phyloP scores from a whole-genome alignment of 1,140 invertebrate genomes.

The Danaus plexippus region DNA sequence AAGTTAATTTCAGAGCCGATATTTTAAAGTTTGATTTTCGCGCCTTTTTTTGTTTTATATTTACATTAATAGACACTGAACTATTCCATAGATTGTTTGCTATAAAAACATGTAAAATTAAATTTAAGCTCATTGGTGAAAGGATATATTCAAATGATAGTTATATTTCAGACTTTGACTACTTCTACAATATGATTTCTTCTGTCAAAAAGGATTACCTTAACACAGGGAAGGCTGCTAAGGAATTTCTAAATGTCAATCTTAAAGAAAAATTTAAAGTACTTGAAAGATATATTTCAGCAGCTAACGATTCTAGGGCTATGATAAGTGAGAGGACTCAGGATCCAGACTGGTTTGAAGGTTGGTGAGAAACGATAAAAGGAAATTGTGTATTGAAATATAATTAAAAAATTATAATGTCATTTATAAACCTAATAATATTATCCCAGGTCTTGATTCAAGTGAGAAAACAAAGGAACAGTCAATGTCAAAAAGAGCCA shows the following conservation, averaged over 20 bases:
- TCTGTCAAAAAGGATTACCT: conserved; percentile 77
- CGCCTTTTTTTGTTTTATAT: too few relatives aligned
- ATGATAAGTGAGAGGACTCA: conserved; percentile 73
- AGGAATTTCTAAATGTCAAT: conserved; percentile 77
- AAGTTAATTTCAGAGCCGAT: not conserved
- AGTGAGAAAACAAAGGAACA: conserved; percentile 83
- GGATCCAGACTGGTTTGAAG: conserved; percentile 83
- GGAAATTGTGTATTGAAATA: conserved; percentile 1
- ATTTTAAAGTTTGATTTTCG: too few relatives aligned
- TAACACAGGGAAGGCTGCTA: conserved; percentile 73
- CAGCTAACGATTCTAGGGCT: conserved; percentile 71
- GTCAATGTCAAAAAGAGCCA: conserved; percentile 82
- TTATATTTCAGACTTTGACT: conserved; percentile 71
- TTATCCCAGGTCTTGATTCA: conserved; percentile 75
- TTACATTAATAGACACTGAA: too few relatives aligned
- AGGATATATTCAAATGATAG: not conserved
- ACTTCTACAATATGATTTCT: conserved; percentile 74
- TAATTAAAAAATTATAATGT: not conserved
- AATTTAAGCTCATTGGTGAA: too few relatives aligned
- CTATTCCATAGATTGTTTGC: too few relatives aligned
- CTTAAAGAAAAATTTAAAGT: conserved; percentile 76
- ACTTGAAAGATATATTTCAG: conserved; percentile 70
- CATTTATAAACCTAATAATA: conserved; percentile 6
- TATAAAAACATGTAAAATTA: too few relatives aligned
- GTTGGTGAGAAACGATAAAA: conserved; percentile 34